phyloP scores from a whole-genome alignment of 1,140 invertebrate species.

The Sarcophaga peregrina region DNA sequence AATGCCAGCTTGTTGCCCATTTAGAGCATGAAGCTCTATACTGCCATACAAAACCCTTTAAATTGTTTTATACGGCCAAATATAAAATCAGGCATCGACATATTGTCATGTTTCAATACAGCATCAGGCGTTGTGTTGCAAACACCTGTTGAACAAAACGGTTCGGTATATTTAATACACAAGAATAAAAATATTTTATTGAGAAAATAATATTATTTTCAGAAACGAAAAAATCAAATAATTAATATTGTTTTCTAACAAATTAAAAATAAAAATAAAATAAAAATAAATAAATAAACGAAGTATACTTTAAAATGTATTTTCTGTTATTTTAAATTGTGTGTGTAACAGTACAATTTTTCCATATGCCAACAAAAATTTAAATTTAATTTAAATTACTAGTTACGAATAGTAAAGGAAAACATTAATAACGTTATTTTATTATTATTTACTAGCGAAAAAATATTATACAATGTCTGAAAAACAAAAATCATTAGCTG shows the following conservation, averaged over 20 bases:
- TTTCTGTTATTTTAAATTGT: not conserved
- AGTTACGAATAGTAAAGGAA: not conserved
- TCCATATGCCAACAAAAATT: constrained; percentile 25
- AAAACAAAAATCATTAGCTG: not conserved
- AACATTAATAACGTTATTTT: not conserved
- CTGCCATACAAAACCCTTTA: not conserved
- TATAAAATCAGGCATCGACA: constrained; percentile 33
- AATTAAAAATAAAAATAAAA: no score
- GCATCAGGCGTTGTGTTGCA: constrained; percentile 17
- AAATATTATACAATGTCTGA: constrained; percentile 40
- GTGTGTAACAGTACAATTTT: not conserved
- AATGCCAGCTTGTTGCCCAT: constrained; percentile 9
- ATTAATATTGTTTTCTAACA: no score
- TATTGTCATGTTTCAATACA: constrained; percentile 29
- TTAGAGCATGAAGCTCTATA: constrained; percentile 1
- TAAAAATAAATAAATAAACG: not conserved
- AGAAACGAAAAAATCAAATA: no score
- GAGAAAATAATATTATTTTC: not conserved
- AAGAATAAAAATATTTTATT: not conserved
- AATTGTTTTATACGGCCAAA: not conserved
- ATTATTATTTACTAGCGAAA: not conserved
- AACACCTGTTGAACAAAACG: constrained; percentile 34
- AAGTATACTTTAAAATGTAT: constrained; percentile 27
- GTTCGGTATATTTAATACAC: not conserved
- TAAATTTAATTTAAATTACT: not conserved